phyloP scores from a whole-genome alignment of 2,888 invertebrate genomes.

The Sesamia inferens region DNA sequence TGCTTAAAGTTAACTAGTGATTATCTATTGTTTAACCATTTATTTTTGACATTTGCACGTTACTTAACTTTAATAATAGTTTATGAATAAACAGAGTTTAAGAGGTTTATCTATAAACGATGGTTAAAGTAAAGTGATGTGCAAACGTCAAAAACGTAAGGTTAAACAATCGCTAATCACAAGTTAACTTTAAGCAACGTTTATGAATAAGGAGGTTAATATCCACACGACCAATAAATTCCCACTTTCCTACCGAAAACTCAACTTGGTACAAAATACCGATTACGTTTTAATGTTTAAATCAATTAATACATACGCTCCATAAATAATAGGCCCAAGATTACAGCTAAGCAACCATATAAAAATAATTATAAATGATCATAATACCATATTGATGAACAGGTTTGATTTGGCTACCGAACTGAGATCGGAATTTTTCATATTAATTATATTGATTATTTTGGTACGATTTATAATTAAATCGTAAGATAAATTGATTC shows the following conservation, averaged over 20 bases:
- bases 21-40: too few relatives aligned
- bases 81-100: too few relatives aligned
- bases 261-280: conserved; percentile 5
- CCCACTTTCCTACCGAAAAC: conserved; percentile 6
- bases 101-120: too few relatives aligned
- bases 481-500: conserved; percentile 41
- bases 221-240: conserved; percentile 18
- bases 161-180: too few relatives aligned
- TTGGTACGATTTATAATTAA: conserved; percentile 47
- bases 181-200: too few relatives aligned
- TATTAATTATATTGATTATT: conserved; percentile 47
- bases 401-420: conserved; percentile 54
- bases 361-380: conserved; percentile 60
- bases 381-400: conserved; percentile 48
- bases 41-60: too few relatives aligned
- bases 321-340: conserved; percentile 56
- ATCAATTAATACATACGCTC: conserved; percentile 53
- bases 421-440: conserved; percentile 36
- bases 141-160: too few relatives aligned
- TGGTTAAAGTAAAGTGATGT: too few relatives aligned
- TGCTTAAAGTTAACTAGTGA: too few relatives aligned
- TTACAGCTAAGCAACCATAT: conserved; percentile 52
- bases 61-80: too few relatives aligned
- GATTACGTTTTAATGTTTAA: conserved; percentile 58
- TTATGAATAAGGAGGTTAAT: too few relatives aligned